Evolutionary conservation across 2,797 vertebrate species (phyloP).

Genomic region (Morus bassanus): DNA sequence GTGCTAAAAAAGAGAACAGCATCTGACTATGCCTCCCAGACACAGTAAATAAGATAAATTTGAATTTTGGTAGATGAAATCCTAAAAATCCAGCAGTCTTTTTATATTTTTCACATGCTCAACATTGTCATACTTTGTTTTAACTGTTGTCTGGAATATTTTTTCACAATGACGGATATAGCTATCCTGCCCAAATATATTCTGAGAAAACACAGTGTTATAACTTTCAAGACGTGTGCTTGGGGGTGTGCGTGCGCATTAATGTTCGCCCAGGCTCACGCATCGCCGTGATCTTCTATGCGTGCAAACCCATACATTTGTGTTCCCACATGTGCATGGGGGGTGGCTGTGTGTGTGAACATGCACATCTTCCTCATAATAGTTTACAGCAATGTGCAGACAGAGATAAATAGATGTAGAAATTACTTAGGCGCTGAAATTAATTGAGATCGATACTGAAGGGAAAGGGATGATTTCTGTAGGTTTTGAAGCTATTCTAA

Average conservation of each 20-base stretch:
- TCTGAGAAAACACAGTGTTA: not conserved
- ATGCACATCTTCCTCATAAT: not conserved
- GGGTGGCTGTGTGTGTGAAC: not conserved
- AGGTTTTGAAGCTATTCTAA: not conserved
- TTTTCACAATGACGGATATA: not conserved
- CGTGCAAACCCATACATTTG: not conserved
- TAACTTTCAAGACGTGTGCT: not conserved
- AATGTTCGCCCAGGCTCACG: not conserved
- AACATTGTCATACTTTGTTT: not conserved
- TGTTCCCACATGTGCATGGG: not conserved
- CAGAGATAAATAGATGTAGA: not conserved
- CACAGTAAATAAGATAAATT: not conserved
- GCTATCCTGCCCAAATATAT: not conserved
- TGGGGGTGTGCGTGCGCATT: not conserved
- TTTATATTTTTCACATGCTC: not conserved
- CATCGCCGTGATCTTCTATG: not conserved
- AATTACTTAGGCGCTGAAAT: not conserved
- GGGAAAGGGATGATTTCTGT: not conserved
- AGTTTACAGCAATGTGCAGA: not conserved
- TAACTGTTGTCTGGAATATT: not conserved
- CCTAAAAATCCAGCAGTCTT: not conserved
- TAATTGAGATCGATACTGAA: not conserved
- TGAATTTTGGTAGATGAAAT: constrained; percentile 13
- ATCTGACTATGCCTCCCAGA: constrained; percentile 15
- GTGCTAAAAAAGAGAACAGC: constrained; percentile 6